Evolutionary conservation across 2,797 vertebrate genomes (phyloP).

Genomic region (Gadopsis bispinosus): DNA sequence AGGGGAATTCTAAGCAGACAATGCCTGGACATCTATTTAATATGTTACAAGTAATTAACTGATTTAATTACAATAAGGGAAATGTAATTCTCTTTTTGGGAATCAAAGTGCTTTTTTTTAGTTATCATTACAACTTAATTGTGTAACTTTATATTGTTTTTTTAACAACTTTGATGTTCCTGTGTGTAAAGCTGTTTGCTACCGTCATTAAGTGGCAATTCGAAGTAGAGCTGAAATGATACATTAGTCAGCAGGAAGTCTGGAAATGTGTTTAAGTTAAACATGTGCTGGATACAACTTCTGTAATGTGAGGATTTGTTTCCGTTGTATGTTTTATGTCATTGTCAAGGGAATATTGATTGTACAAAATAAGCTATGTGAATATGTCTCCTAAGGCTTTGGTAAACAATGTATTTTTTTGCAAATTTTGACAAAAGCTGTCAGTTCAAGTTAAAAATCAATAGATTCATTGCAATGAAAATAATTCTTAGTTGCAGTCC

Average conservation of each 20-base stretch:
- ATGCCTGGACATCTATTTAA: no score
- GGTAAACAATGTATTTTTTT: neutral
- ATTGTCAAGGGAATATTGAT: neutral
- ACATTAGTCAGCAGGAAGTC: neutral
- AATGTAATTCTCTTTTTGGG: rapidly evolving
- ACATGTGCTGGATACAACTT: neutral
- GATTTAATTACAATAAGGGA: neutral
- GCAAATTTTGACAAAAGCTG: neutral
- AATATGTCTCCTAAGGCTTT: neutral
- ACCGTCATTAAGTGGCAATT: no score
- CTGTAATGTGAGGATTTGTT: neutral
- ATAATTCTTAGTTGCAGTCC: neutral
- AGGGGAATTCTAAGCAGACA: neutral
- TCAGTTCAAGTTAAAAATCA: neutral
- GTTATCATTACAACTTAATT: neutral
- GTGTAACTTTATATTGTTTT: neutral
- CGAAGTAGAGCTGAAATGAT: no score
- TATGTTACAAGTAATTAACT: neutral
- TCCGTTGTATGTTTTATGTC: neutral
- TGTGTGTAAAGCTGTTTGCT: neutral
- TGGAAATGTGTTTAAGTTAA: neutral
- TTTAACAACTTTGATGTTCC: neutral
- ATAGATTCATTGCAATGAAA: neutral
- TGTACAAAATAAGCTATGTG: neutral
- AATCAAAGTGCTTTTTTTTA: neutral